These are phyloP conservation scores for Sebastiscus albofasciatus DNA, from an alignment of 2,797 vertebrate genomes.

Conservation along the genomic window DNA sequence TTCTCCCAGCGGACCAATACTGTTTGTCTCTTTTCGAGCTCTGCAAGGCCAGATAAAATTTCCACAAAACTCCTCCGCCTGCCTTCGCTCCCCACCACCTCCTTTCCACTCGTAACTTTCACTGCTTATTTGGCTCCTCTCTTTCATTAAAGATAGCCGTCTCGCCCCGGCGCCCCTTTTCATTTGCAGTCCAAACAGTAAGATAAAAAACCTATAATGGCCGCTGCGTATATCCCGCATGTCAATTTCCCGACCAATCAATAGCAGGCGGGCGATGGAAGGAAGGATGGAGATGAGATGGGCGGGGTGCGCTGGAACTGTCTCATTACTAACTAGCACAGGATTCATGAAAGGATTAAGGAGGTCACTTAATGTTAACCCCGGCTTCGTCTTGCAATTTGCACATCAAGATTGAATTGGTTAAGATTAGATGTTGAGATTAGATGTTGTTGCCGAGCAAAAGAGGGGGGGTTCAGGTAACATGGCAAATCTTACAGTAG, in stretches of 20 bases:
- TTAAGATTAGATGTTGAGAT: constrained; percentile 46
- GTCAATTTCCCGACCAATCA: constrained; percentile 83
- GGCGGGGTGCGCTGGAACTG: constrained; percentile 69
- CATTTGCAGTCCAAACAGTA: constrained; percentile 83
- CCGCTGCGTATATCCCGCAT: constrained; percentile 74
- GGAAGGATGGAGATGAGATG: constrained; percentile 68
- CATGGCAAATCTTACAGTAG: background rate
- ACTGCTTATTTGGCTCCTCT: constrained; percentile 68
- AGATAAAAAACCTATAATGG: constrained; percentile 81
- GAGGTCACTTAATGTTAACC: constrained; percentile 74
- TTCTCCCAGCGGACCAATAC: constrained; percentile 13
- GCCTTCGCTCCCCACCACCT: constrained; percentile 17
- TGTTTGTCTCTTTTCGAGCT: constrained; percentile 22
- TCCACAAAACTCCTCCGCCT: constrained; percentile 44
- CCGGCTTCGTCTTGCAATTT: constrained; percentile 65
- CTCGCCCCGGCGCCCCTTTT: constrained; percentile 70
- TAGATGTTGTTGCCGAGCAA: constrained; percentile 32
- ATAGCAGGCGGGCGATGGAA: constrained; percentile 74
- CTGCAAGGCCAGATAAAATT: constrained; percentile 29
- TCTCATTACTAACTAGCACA: constrained; percentile 77
- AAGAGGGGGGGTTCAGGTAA: constrained; percentile 1
- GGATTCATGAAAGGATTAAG: constrained; percentile 76
- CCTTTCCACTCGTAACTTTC: constrained; percentile 54
- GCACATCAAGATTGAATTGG: constrained; percentile 67
- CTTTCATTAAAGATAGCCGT: constrained; percentile 76